These are phyloP conservation scores for Lithosia quadra DNA, from an alignment of 2,888 invertebrate genomes.

Conservation along the genomic window DNA sequence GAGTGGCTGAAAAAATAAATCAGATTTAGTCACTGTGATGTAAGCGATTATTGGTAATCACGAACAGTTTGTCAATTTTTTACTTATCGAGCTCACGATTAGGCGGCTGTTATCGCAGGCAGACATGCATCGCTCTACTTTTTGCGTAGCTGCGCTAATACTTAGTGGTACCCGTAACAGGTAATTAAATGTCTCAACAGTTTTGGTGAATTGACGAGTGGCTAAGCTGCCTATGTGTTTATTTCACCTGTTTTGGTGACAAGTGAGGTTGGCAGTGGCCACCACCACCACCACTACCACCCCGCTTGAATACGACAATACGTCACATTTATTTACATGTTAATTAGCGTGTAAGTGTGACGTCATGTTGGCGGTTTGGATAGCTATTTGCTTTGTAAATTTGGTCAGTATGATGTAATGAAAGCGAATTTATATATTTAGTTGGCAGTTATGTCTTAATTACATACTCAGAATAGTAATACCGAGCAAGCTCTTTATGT, in stretches of 20 bases:
- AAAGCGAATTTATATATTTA: background rate
- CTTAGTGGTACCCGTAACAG: no score
- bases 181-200: background rate
- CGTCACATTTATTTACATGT: background rate
- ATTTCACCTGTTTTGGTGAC: background rate
- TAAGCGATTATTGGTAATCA: background rate
- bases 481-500: no score
- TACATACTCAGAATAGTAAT: background rate
- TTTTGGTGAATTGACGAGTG: background rate
- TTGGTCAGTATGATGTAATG: background rate
- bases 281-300: background rate
- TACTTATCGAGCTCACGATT: background rate
- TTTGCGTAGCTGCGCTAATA: background rate
- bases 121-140: background rate
- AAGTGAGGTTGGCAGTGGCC: no score
- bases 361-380: background rate
- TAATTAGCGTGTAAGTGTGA: background rate
- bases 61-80: slow-evolving; percentile 2
- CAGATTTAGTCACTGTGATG: background rate
- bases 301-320: background rate
- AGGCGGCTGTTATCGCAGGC: background rate
- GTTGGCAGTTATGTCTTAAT: background rate
- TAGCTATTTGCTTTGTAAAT: background rate
- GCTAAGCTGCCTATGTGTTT: background rate
- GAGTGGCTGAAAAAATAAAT: background rate